Evolutionary conservation across 2,113 vertebrate genomes (phyloP), one percentile per base, ranked within the genome.

Genomic region (Alethe castanea): DNA sequence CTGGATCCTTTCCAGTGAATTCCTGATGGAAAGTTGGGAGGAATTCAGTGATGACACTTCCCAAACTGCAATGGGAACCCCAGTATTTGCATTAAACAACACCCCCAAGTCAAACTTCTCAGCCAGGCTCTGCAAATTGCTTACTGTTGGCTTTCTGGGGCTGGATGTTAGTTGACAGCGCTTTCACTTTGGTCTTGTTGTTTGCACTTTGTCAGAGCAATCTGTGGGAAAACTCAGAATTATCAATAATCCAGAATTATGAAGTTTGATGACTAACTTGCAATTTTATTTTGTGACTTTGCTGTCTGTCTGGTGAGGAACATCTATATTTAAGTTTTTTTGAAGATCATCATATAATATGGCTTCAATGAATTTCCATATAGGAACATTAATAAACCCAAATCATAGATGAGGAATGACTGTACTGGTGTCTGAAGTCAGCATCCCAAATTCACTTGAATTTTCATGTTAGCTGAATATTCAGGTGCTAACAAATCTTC

Each of bases 321-420:
- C 17, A 12, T 28, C 28, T 45, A 13, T 14, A 28, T 48, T 66
- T 76, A 76, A 71, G 4, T 8, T 53, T 84, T 85, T 69, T n/a
- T 69, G 36, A 72, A 69, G 48, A 61, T 6, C 4, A 2, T 79
- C 3, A 8, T 0, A 0, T 71, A 47, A 31, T 42, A 12, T 6
- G 5, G 24, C 22, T 79, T 77, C 56, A 29, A 50, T 25, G 62
- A 82, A 52, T 67, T 89, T 81, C 9, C 6, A 5, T 22, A 4
- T 8, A 9, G 53, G 6, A 67, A 6, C 7, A 24, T 35, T 25
- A 25, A 33, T 35, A 59, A 85, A 67, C 25, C 12, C 14, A 47
- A 57, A 14, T n/a, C 5, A 6, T 5, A 64, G 40, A 28, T 65
- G 44, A 91, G 14, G 36, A 78, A 54, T 19, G 35, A 38, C 24